A percentile compares a stretch with the other conserved stretches of the same genome.
Conservation (phyloP, 2,888 invertebrate species). For the Drosophila kambysellisi region DNA sequence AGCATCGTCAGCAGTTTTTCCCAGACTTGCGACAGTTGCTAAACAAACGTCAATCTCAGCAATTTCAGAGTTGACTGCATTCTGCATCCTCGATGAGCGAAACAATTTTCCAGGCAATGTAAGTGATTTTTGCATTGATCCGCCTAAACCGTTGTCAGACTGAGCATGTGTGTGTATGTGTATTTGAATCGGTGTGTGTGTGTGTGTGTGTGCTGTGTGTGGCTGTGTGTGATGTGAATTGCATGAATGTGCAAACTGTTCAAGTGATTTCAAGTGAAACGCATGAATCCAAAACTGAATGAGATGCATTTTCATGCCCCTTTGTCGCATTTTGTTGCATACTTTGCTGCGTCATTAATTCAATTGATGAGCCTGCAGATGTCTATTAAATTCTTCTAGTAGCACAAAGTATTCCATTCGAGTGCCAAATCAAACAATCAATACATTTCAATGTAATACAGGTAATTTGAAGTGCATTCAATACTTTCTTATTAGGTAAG, state of each 20-base stretch:
- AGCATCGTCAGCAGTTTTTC: constrained; percentile 47
- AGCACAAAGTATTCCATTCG: constrained; percentile 1
- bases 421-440: constrained; percentile 13
- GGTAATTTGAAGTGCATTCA: constrained; percentile 15
- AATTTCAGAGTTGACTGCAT: constrained; percentile 69
- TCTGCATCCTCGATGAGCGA: constrained; percentile 32
- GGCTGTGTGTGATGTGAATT: constrained; percentile 60
- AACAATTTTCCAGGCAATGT: constrained; percentile 42
- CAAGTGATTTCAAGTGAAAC: constrained; percentile 69
- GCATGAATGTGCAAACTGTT: constrained; percentile 73
- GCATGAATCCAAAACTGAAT: constrained; percentile 35
- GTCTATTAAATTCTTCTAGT: constrained; percentile 24
- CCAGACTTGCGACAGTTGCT: constrained; percentile 56
- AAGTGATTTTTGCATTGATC: constrained; percentile 69
- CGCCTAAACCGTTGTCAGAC: constrained; percentile 51
- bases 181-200: neutral
- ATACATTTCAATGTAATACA: constrained; percentile 14
- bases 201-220: constrained; percentile 4
- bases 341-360: constrained; percentile 72
- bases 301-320: constrained; percentile 40
- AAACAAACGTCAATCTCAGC: constrained; percentile 65
- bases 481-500: constrained; percentile 8
- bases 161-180: constrained; percentile 12
- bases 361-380: constrained; percentile 55
- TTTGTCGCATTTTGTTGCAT: constrained; percentile 43